These are phyloP conservation scores for Telenomus remus DNA, from an alignment of 1,140 invertebrate species.

Conservation along the genomic window DNA sequence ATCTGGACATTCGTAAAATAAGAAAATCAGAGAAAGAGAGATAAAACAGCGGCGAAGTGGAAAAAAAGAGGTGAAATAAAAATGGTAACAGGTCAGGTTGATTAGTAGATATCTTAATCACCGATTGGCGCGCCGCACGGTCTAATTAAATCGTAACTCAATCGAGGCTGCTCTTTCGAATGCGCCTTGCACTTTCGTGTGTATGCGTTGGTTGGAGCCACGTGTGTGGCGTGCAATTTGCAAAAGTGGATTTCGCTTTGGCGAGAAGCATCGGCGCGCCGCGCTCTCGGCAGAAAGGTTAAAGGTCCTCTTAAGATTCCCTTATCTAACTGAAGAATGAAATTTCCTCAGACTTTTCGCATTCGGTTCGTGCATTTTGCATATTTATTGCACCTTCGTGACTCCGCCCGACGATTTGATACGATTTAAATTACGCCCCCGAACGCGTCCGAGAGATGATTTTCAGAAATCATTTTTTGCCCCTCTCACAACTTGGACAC, in stretches of 20 bases:
- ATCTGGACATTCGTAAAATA: slow-evolving; percentile 16
- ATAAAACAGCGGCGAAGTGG: background rate
- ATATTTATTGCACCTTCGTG: slow-evolving; percentile 29
- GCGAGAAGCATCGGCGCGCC: slow-evolving; percentile 36
- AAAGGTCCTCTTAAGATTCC: slow-evolving; percentile 37
- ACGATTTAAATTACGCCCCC: slow-evolving; percentile 8
- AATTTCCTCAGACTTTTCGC: slow-evolving; percentile 34
- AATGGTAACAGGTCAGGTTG: slow-evolving; percentile 61
- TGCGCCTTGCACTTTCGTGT: slow-evolving; percentile 51
- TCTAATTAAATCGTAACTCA: slow-evolving; percentile 74
- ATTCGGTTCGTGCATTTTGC: slow-evolving; percentile 14
- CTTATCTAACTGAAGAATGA: slow-evolving; percentile 38
- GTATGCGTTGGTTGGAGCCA: slow-evolving; percentile 39
- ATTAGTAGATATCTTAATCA: slow-evolving; percentile 74
- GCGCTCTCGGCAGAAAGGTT: slow-evolving; percentile 24
- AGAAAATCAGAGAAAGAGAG: background rate
- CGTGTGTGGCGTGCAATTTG: slow-evolving; percentile 53
- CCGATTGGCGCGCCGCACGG: slow-evolving; percentile 64
- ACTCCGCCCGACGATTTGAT: slow-evolving; percentile 10
- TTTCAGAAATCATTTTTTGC: too few relatives aligned
- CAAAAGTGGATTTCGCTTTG: slow-evolving; percentile 39
- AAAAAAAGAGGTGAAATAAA: slow-evolving; percentile 19
- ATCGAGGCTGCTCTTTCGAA: slow-evolving; percentile 60
- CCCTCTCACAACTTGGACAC: too few relatives aligned
- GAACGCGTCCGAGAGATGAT: too few relatives aligned